phyloP scores from a whole-genome alignment of 2,113 vertebrate genomes.

The Oostethus manadensis region DNA sequence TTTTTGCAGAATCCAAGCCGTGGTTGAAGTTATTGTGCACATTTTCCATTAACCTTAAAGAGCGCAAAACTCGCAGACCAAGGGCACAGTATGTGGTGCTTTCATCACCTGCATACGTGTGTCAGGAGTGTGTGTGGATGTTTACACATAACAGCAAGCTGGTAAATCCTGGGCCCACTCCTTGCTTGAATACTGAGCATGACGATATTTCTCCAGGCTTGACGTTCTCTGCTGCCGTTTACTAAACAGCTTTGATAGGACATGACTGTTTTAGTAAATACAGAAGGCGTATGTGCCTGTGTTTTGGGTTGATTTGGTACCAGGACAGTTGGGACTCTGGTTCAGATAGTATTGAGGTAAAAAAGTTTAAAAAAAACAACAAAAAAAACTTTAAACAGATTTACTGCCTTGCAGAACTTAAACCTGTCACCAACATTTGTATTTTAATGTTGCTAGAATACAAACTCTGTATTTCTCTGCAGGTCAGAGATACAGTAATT shows the following conservation, averaged over 20 bases:
- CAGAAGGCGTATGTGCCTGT: conserved; percentile 47
- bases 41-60: conserved; percentile 43
- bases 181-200: conserved; percentile 46
- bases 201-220: conserved; percentile 64
- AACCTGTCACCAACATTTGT: conserved; percentile 9
- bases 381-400: conserved; percentile 14
- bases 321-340: conserved; percentile 40
- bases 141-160: conserved; percentile 71
- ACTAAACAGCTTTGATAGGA: conserved; percentile 72
- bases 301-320: conserved; percentile 61
- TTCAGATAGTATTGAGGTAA: conserved; percentile 25
- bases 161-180: conserved; percentile 43
- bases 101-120: conserved; percentile 58
- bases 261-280: conserved; percentile 74
- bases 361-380: conserved; percentile 1
- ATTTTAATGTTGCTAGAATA: conserved; percentile 16
- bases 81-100: conserved; percentile 29
- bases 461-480: conserved; percentile 19
- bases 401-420: conserved; percentile 1
- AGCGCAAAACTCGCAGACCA: conserved; percentile 22
- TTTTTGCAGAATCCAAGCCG: neutral
- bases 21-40: neutral
- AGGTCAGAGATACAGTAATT: conserved; percentile 24
- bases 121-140: conserved; percentile 66
- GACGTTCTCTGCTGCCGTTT: conserved; percentile 63